phyloP scores from a whole-genome alignment of 2,113 vertebrate genomes.

The Serilophus lunatus region DNA sequence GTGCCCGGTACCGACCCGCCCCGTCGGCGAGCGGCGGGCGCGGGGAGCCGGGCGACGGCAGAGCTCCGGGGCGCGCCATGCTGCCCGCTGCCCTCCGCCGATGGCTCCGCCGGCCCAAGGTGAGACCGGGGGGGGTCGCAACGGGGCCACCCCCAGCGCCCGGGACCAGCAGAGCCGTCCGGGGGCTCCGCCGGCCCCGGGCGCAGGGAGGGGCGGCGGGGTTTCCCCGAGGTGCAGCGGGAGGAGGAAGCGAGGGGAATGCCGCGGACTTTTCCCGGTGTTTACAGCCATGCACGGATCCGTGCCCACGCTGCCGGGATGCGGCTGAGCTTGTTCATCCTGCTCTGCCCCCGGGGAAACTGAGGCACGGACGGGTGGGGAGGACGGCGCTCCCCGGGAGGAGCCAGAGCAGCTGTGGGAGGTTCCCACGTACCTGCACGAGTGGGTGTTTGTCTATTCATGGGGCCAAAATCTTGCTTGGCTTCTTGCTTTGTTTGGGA shows the following conservation, averaged over 20 bases:
- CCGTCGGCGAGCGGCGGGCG: conserved; percentile 20
- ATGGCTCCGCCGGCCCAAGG: conserved; percentile 72
- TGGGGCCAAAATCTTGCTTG: not conserved
- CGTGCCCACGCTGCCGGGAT: conserved; percentile 19
- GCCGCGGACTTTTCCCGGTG: not conserved
- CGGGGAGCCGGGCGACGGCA: conserved; percentile 1
- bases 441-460: not conserved
- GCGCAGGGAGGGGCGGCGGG: too few species aligned
- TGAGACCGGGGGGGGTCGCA: not conserved
- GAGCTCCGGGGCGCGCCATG: conserved; percentile 40
- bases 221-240: not conserved
- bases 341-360: conserved; percentile 38
- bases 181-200: too few species aligned
- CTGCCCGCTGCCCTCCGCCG: conserved; percentile 63
- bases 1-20: conserved; percentile 2
- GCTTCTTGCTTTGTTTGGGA: not conserved
- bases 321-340: not conserved
- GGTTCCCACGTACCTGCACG: not conserved
- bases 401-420: not conserved
- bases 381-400: not conserved
- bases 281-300: not conserved
- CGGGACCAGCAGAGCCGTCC: not conserved
- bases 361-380: conserved; percentile 21
- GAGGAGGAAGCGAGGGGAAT: not conserved
- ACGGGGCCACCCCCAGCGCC: not conserved